Conservation (phyloP, 2,888 invertebrate genomes). For the Aporophyla nigra region DNA sequence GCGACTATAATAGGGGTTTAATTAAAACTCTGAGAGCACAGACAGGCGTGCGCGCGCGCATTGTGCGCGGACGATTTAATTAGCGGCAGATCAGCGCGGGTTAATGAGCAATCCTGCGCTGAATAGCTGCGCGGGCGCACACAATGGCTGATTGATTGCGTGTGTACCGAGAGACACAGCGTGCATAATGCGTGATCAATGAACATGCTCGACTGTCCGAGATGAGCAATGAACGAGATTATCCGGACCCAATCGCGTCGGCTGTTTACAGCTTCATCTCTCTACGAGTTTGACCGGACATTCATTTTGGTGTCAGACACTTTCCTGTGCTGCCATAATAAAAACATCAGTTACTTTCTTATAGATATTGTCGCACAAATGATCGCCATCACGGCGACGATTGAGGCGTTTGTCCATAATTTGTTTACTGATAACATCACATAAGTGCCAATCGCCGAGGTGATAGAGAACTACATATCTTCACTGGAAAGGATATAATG, state of each 20-base stretch:
- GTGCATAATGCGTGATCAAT: slow-evolving; percentile 47
- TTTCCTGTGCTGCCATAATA: background rate
- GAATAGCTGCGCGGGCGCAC: slow-evolving; percentile 58
- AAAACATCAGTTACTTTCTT: background rate
- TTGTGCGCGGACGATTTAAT: slow-evolving; percentile 66
- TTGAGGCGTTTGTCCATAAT: background rate
- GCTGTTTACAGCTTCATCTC: slow-evolving; percentile 21
- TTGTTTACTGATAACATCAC: background rate
- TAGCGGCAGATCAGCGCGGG: slow-evolving; percentile 58
- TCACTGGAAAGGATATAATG: too few relatives aligned
- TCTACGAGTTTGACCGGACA: background rate
- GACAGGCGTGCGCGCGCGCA: slow-evolving; percentile 54
- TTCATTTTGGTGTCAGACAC: background rate
- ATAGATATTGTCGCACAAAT: background rate
- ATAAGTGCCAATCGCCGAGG: background rate
- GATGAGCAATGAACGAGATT: slow-evolving; percentile 20
- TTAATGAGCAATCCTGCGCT: slow-evolving; percentile 63
- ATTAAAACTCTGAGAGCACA: slow-evolving; percentile 69
- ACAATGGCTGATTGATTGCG: slow-evolving; percentile 67
- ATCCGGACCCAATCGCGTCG: slow-evolving; percentile 24
- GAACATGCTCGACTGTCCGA: slow-evolving; percentile 21
- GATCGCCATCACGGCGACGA: background rate
- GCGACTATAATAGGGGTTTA: slow-evolving; percentile 70
- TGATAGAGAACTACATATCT: too few relatives aligned
- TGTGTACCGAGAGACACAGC: slow-evolving; percentile 41